Base-by-base conservation (phyloP, 2,113 vertebrate genomes). In the Xiphophorus maculatus region DNA sequence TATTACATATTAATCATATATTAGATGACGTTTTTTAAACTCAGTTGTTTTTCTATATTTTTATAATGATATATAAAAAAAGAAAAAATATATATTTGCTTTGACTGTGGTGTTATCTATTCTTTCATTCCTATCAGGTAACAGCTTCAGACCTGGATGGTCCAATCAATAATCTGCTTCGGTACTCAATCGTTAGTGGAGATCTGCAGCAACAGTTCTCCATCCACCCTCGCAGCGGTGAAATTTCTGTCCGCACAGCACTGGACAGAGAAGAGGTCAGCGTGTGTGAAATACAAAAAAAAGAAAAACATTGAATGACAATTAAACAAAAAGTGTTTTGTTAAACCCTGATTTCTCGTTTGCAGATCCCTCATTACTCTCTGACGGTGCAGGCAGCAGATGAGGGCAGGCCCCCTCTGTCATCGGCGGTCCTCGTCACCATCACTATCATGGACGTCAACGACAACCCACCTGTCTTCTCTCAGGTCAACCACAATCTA, bases 231-330 rank as follows among this genome's bases (percentile, higher is more conserved):
- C 93, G 94, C 42, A 95, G 88, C 0, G 98, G 98, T 37, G 94
- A 96, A 42, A 94, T 99, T 58, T 93, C 87, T 12, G 93, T 96
- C 15, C 92, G 91, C 72, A 95, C 95, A 15, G 88, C 89, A 0
- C 91, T 99, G 91, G 97, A 99, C 88, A 92, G 97, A 82, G 98
- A 99, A 37, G 95, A 99, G 96, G 98, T 98, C 54, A 94, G 89
- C 69, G 22, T 35, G 63, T 7, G 14, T 66, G 6, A 13, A 9
- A 5, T 17, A 37, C 28, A 65, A 33, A 15, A 64, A 27, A 29
- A 33, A n/a, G 51, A 33, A 29, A 3, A 48, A 22, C 51, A 58
- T 10, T 3, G 8, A 15, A 32, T 32, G 15, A 60, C 27, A 61
- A 28, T n/a, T 63, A 48, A 28, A 33, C 19, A 28, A 58, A 54